Base-by-base conservation (phyloP, 2,888 invertebrate genomes). In the Pegoplata infirma region DNA sequence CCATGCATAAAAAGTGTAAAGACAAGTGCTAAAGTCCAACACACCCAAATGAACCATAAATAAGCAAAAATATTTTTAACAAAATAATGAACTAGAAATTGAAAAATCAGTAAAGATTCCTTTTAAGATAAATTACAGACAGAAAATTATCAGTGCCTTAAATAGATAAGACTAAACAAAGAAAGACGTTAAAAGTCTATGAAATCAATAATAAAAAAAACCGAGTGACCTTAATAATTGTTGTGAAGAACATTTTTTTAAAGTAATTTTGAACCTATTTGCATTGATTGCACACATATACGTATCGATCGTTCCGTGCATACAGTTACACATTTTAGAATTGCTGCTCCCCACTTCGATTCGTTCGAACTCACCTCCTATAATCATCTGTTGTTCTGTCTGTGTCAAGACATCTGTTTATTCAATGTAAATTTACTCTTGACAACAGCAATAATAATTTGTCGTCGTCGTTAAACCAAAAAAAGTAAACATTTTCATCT, bases 31-130 rank as follows among this genome's bases (percentile, higher is more conserved):
- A 75, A 69, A 83, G 80, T 85, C 84, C 87, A 86, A 72, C 40
- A 75, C 66, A 72, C 71, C 55, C 84, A 85, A 84, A 83, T 84
- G 85, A 86, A 83, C 61, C 63, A 82, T 76, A 81, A 81, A 83
- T 81, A n/a, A 58, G 19, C 25, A 28, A 6, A 36, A 36, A 63
- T 36, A n/a, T n/a, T n/a, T n/a, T n/a, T 51, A n/a, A n/a, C n/a
- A 28, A 56, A 51, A 61, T 21, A 68, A 73, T 69, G 58, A 63
- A 66, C 28, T 53, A 32, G 55, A 10, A 66, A 67, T 25, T 10
- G 55, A 19, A 68, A 46, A 68, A 51, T 59, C 66, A 66, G 47
- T 51, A 36, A n/a, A n/a, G 49, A 69, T 36, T 58, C 46, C 56
- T 53, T 58, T n/a, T 63, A 28, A 64, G 44, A 72, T 58, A 47